A percentile compares a stretch with the other conserved stretches of the same genome.
phyloP scores from a whole-genome alignment of 2,888 invertebrate species.

The Nomada hirtipes region DNA sequence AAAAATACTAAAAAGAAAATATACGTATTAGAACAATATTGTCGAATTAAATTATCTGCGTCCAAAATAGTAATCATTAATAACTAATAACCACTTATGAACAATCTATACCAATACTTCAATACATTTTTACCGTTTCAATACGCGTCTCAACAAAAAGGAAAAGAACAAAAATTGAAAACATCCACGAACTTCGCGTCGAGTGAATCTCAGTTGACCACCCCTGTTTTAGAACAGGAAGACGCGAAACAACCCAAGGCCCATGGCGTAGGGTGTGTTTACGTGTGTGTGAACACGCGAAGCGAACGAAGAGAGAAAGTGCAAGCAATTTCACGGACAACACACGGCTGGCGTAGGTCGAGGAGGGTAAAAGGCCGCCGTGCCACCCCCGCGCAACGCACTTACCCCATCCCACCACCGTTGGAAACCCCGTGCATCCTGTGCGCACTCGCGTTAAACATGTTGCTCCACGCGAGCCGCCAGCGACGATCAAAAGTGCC shows the following conservation, averaged over 20 bases:
- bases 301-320: conserved; percentile 62
- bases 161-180: too few species aligned
- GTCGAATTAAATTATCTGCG: too few species aligned
- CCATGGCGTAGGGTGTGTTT: background rate
- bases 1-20: too few species aligned
- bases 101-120: too few species aligned
- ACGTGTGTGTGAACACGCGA: conserved; percentile 31
- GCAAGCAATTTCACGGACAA: conserved; percentile 78
- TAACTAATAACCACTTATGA: too few species aligned
- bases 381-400: conserved; percentile 71
- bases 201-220: too few species aligned
- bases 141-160: too few species aligned
- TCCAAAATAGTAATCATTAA: too few species aligned
- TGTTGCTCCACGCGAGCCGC: conserved; percentile 61
- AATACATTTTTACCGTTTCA: too few species aligned
- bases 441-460: conserved; percentile 63
- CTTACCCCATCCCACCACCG: conserved; percentile 73
- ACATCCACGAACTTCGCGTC: too few species aligned
- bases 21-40: too few species aligned
- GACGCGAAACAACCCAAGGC: conserved; percentile 7
- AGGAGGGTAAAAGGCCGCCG: conserved; percentile 76
- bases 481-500: conserved; percentile 70
- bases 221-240: conserved; percentile 2
- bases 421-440: conserved; percentile 46
- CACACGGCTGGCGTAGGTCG: conserved; percentile 62